Evolutionary conservation across 2,113 vertebrate species (phyloP).

Genomic region (Scopus umbretta): DNA sequence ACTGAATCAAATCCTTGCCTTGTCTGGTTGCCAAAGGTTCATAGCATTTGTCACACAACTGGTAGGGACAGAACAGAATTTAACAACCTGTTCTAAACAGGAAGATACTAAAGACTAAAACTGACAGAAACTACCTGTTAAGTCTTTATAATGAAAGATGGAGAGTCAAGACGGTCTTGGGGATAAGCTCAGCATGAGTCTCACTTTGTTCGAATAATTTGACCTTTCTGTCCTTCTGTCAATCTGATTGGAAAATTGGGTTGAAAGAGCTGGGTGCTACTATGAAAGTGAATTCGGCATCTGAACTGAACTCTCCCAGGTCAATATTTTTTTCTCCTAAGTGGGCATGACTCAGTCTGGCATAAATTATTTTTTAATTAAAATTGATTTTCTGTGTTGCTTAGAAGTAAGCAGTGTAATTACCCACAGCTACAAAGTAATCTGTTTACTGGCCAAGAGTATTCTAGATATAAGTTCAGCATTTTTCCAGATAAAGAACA

Average conservation of each 20-base stretch:
- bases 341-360: conserved; percentile 15
- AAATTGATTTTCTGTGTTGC: conserved; percentile 63
- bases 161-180: conserved; percentile 11
- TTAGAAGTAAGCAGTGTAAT: conserved; percentile 58
- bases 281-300: conserved; percentile 33
- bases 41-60: not conserved
- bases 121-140: conserved; percentile 9
- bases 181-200: conserved; percentile 6
- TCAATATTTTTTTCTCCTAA: conserved; percentile 32
- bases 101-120: not conserved
- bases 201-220: not conserved
- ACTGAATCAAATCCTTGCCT: not conserved
- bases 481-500: not conserved
- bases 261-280: conserved; percentile 28
- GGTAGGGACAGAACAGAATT: not conserved
- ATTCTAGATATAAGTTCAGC: not conserved
- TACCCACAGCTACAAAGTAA: conserved; percentile 31
- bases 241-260: conserved; percentile 47
- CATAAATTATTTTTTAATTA: conserved; percentile 67
- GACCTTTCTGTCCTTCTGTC: conserved; percentile 36
- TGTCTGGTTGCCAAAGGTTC: not conserved
- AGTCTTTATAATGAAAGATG: not conserved
- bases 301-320: conserved; percentile 45
- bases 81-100: not conserved
- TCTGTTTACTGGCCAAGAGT: conserved; percentile 29